Base-by-base conservation (phyloP, 2,888 invertebrate genomes). In the Eupithecia inturbata region DNA sequence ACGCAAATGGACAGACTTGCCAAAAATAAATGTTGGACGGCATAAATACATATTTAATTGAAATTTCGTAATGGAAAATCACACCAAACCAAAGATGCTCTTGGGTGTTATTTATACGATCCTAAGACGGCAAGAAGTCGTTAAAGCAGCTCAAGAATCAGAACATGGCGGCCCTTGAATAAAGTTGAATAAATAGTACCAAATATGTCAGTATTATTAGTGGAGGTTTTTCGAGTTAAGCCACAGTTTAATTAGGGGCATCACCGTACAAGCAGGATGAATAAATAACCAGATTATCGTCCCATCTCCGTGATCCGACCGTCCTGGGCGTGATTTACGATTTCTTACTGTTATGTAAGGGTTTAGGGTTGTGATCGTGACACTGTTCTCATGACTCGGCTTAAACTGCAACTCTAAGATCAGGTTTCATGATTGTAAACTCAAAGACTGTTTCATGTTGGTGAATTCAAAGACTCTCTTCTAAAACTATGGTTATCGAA, bases 221-320 rank as follows among this genome's bases (percentile, higher is more conserved):
- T 81, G 81, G 79, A 84, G 79, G 80, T 79, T 83, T 74, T 79
- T 82, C 76, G 82, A 82, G 81, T 81, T 83, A 86, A 87, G 84
- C 85, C 85, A 83, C 78, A 80, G 81, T 89, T 91, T 91, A 91
- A 92, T 92, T 90, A 90, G 85, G 83, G 83, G 79, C 82, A 84
- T 78, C 82, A 39, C 39, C 66, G 66, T 66, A 66, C 66, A 62
- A 83, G 81, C 81, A 84, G 87, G 88, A 88, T 84, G 87, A 88
- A 92, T 92, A 93, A 92, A 93, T 91, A 90, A 90, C 85, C 82
- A 89, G 90, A 92, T 93, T 92, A 93, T 92, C 91, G 82, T 81
- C 84, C 85, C 87, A 92, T 92, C 91, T 88, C 85, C 83, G 84
- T 86, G 86, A 88, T 85, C 82, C 82, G 79, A 77, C 79, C 82